Conservation (phyloP, 2,797 vertebrate genomes). For the Anomalospiza imberbis region DNA sequence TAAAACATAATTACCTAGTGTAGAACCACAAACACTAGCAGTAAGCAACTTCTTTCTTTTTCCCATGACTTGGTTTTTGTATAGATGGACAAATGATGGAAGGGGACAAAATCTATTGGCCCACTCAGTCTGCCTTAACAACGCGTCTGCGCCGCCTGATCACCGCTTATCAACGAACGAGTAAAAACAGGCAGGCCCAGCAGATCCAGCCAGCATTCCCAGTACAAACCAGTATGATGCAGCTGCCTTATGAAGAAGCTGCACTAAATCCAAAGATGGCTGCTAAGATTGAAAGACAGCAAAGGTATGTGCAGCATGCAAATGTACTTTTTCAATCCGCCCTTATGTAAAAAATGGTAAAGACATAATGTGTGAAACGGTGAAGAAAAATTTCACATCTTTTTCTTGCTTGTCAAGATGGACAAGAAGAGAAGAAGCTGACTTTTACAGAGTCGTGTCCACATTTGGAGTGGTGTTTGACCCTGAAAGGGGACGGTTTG, state of each 20-base stretch:
- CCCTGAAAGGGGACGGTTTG: slow-evolving; percentile 88
- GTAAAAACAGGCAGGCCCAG: slow-evolving; percentile 92
- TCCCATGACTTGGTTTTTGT: slow-evolving; percentile 6
- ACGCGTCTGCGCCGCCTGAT: slow-evolving; percentile 93
- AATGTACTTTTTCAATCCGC: accelerated
- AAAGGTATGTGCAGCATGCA: slow-evolving; percentile 79
- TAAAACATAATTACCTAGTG: neutral
- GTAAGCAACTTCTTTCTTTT: neutral
- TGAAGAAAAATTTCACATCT: neutral
- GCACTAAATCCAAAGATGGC: slow-evolving; percentile 94
- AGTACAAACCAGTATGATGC: slow-evolving; percentile 81
- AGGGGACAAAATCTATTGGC: slow-evolving; percentile 89
- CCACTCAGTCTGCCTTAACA: slow-evolving; percentile 91
- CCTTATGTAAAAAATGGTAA: neutral
- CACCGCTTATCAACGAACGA: slow-evolving; percentile 93
- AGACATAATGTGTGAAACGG: neutral
- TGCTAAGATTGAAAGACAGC: slow-evolving; percentile 97
- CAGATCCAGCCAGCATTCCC: slow-evolving; percentile 84
- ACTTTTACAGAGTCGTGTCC: slow-evolving; percentile 97
- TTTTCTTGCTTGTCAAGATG: slow-evolving; percentile 76
- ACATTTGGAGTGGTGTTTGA: slow-evolving; percentile 99
- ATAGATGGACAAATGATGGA: slow-evolving; percentile 85
- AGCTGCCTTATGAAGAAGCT: slow-evolving; percentile 82
- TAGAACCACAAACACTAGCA: neutral
- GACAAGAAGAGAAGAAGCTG: slow-evolving; percentile 97